A percentile compares a stretch with the other conserved stretches of the same genome.
Evolutionary conservation across 23 tunicate genomes (phyloP).

Genomic region (Botrylloides violaceus): DNA sequence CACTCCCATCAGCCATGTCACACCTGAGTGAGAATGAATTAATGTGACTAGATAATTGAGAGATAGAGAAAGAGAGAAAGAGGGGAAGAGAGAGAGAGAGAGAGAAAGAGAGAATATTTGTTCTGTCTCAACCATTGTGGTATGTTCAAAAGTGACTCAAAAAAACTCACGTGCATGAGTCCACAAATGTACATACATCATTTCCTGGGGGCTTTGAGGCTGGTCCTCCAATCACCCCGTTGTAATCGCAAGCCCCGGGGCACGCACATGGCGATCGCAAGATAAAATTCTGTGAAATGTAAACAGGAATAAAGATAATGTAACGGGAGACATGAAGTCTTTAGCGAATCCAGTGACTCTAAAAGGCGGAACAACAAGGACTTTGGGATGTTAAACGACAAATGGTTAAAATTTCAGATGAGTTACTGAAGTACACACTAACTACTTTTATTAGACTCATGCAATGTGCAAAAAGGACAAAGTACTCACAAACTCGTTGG

Average conservation of each 20-base stretch:
- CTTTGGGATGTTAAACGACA: too few species aligned
- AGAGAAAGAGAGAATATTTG: background rate
- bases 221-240: slow-evolving; percentile 34
- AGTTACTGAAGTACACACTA: too few species aligned
- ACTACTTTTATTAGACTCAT: too few species aligned
- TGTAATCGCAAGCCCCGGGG: slow-evolving; percentile 65
- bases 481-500: slow-evolving; percentile 54
- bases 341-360: too few species aligned
- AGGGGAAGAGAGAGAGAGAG: too few species aligned
- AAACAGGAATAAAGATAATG: too few species aligned
- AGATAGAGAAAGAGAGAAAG: too few species aligned
- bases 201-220: background rate
- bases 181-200: slow-evolving; percentile 4
- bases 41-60: too few species aligned
- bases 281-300: slow-evolving; percentile 49
- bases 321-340: too few species aligned
- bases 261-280: slow-evolving; percentile 70
- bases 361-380: too few species aligned
- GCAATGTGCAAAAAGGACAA: too few species aligned
- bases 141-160: background rate
- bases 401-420: too few species aligned
- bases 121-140: background rate
- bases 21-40: slow-evolving; percentile 32
- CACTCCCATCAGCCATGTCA: slow-evolving; percentile 63
- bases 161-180: slow-evolving; percentile 27